Base-by-base conservation (phyloP, 2,888 invertebrate genomes). In the Cosmia pyralina region DNA sequence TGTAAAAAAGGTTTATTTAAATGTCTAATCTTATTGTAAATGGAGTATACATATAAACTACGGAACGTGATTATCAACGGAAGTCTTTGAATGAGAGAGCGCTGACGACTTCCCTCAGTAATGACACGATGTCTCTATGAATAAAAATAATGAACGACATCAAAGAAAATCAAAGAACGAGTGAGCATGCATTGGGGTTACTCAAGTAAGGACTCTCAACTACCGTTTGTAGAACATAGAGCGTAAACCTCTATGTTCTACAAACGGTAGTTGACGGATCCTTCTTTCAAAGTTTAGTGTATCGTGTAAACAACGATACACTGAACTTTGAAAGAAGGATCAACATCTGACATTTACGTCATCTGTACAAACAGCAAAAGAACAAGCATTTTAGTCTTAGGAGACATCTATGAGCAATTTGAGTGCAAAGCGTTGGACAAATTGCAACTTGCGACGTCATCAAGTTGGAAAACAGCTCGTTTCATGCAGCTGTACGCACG, bases 111-210 rank as follows among this genome's bases (percentile, higher is more conserved):
- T 71, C 65, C 53, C 67, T 63, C 71, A 15, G 66, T 79, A 78
- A 84, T 78, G 65, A 74, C 63, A 73, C 55, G 62, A 80, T 70
- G 69, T 72, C 50, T 57, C 48, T 46, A 55, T 73, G 67, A 82
- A 82, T 73, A 82, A 75, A 82, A 82, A 82, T 75, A 77, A 82
- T 75, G 77, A 76, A 73, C 46, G 60, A 53, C 67, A 63, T 69
- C 72, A 66, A 68, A 79, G 48, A 60, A 76, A 72, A 79, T 60
- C 50, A 75, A 73, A 72, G 67, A 75, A 59, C 28, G 48, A 75
- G 15, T 50, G 46, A 44, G 19, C 48, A 10, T 64, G 22, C 17
- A 34, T 48, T 52, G 28, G 22, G 41, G 50, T 69, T 60, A 52
- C 46, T 55, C n/a, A 57, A 28, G 28, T 1, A 28, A 63, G 48